These are phyloP conservation scores for Syrista parreyssii DNA, from an alignment of 2,888 invertebrate species.

Conservation along the genomic window DNA sequence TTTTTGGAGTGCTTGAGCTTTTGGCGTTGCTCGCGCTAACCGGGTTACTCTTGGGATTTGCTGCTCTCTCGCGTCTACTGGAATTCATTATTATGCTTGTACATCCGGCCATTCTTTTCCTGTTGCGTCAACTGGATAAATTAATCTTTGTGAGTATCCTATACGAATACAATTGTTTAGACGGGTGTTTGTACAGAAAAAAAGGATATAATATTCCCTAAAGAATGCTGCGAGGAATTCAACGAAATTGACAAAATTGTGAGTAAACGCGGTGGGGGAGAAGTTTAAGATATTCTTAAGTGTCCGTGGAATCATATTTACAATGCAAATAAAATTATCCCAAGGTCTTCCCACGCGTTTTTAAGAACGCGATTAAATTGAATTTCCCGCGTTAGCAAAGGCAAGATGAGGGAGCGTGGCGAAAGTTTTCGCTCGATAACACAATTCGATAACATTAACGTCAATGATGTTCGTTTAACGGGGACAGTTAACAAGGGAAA, in stretches of 20 bases:
- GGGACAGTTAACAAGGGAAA: too few species aligned
- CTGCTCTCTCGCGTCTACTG: not conserved
- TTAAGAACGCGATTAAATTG: not conserved
- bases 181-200: not conserved
- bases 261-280: not conserved
- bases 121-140: not conserved
- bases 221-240: not conserved
- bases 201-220: not conserved
- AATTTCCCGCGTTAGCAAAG: not conserved
- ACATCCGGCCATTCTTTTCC: not conserved
- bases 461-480: not conserved
- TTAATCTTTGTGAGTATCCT: conserved; percentile 1
- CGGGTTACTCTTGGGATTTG: not conserved
- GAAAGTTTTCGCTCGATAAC: not conserved
- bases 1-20: not conserved
- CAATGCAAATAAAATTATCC: not conserved
- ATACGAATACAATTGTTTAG: not conserved
- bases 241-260: not conserved
- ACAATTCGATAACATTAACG: not conserved
- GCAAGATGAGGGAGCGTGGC: not conserved
- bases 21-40: not conserved
- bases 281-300: not conserved
- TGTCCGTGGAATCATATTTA: not conserved
- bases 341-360: not conserved
- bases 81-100: not conserved